Percentiles rank a stretch among this genome's conserved stretches.
Evolutionary conservation across 2,888 invertebrate species (phyloP).

Genomic region (Alloplasta piceator): DNA sequence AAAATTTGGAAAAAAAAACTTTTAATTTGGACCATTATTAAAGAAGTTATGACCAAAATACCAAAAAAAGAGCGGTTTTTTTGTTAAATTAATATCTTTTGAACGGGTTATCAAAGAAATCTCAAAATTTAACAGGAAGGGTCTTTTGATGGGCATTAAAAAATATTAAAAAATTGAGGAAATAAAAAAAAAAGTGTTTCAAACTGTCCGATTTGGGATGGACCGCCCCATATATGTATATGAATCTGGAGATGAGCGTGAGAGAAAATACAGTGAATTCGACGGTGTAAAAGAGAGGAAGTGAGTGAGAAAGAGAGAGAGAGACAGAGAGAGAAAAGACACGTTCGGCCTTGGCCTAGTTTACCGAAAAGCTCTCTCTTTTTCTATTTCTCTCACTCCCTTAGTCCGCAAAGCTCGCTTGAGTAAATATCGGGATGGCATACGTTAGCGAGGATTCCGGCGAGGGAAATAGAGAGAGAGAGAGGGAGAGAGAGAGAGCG

Average conservation of each 20-base stretch:
- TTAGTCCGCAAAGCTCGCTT: conserved; percentile 44
- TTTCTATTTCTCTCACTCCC: conserved; percentile 14
- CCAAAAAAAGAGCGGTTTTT: no score
- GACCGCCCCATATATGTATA: no score
- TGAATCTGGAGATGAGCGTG: background rate
- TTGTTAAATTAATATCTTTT: no score
- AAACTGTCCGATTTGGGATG: no score
- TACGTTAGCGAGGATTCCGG: conserved; percentile 49
- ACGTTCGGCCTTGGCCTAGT: conserved; percentile 63
- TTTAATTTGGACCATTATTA: no score
- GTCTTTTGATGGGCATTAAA: no score
- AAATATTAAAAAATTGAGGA: no score
- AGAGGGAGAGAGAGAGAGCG: conserved; percentile 29
- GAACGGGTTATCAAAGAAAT: no score
- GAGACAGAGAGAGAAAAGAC: conserved; percentile 47
- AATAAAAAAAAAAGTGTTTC: no score
- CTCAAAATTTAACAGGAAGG: no score
- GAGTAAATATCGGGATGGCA: conserved; percentile 63
- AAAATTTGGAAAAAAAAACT: no score
- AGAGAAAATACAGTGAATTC: conserved; percentile 37
- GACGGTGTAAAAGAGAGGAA: background rate
- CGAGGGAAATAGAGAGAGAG: conserved; percentile 1
- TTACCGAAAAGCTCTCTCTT: conserved; percentile 52
- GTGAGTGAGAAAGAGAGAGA: conserved; percentile 33
- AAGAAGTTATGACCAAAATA: no score